Evolutionary conservation across 1,140 invertebrate genomes (phyloP), one percentile per base, ranked within the genome.

Genomic region (Armadillidium nasatum): DNA sequence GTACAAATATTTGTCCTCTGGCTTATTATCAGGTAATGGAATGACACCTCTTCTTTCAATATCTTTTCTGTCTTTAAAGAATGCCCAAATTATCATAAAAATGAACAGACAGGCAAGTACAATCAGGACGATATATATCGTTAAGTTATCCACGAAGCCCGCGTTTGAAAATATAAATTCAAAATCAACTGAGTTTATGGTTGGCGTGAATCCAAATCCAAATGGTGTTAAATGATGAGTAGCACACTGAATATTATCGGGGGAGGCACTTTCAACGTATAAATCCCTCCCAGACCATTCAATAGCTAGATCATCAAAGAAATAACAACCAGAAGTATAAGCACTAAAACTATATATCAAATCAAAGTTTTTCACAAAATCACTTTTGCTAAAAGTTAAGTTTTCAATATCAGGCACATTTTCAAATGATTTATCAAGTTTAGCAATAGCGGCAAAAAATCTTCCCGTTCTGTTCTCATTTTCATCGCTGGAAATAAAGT

Each of bases 111-210:
- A 71, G 21, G 82, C 72, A 7, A 87, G 85, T 4, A 87, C 79
- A 33, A 88, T 87, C 50, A 86, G 82, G 0, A 86, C 87, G 72
- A 86, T 81, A 79, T 88, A 88, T 60, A 88, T 83, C 4, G 87
- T 87, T 10, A 86, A 83, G 81, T 88, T 88, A 80, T 86, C 86
- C 10, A 83, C 81, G 80, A 88, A 88, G 69, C 86, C 85, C 13
- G 84, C 84, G 76, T 85, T 82, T 13, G 84, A 84, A 84, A 87
- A 88, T 0, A 88, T 86, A 73, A 87, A 88, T 67, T 79, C 83
- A 81, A 88, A 88, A 81, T 88, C 86, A 44, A 88, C 86, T 9
- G 87, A 86, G 79, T 88, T 88, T 0, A 87, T 86, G 21, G 85
- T 84, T 0, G 87, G 85, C 68, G 86, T 86, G 72, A 87, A 86